A percentile compares a stretch with the other conserved stretches of the same genome.
Evolutionary conservation across 2,113 vertebrate genomes (phyloP).

Genomic region (Mirza zaza): DNA sequence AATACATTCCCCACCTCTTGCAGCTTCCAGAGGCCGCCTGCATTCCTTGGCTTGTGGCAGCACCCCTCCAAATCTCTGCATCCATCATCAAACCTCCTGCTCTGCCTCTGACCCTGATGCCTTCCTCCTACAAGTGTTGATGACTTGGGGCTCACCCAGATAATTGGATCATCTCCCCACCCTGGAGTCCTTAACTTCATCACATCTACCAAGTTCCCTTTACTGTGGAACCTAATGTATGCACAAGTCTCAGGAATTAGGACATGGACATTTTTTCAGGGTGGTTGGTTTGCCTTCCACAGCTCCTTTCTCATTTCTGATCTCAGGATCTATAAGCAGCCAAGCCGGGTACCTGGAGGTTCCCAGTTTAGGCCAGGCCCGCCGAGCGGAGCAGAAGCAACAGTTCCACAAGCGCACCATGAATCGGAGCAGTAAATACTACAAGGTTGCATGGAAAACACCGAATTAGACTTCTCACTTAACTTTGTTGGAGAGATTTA

Average conservation of each 20-base stretch:
- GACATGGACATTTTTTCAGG: rapidly evolving
- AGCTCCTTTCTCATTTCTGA: background rate
- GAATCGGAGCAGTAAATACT: background rate
- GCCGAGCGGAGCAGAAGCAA: background rate
- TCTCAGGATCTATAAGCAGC: rapidly evolving
- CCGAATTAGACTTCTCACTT: background rate
- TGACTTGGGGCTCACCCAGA: rapidly evolving
- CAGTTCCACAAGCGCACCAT: background rate
- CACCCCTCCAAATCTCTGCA: too few relatives aligned
- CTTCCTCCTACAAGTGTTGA: background rate
- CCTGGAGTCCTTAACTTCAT: rapidly evolving
- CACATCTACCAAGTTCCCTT: background rate
- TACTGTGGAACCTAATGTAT: rapidly evolving
- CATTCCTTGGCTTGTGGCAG: too few relatives aligned
- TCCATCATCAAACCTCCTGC: too few relatives aligned
- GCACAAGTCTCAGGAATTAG: rapidly evolving
- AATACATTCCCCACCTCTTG: too few relatives aligned
- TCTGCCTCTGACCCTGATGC: rapidly evolving
- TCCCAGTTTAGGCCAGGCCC: background rate
- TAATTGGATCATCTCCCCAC: rapidly evolving
- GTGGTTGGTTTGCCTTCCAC: rapidly evolving
- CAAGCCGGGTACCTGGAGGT: rapidly evolving
- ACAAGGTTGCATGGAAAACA: background rate
- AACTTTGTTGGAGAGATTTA: background rate
- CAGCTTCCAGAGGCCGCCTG: too few relatives aligned